Percentiles rank a stretch among this genome's conserved stretches.
These are phyloP conservation scores for Hemiprocne comata DNA, from an alignment of 2,113 vertebrate genomes.

Conservation along the genomic window DNA sequence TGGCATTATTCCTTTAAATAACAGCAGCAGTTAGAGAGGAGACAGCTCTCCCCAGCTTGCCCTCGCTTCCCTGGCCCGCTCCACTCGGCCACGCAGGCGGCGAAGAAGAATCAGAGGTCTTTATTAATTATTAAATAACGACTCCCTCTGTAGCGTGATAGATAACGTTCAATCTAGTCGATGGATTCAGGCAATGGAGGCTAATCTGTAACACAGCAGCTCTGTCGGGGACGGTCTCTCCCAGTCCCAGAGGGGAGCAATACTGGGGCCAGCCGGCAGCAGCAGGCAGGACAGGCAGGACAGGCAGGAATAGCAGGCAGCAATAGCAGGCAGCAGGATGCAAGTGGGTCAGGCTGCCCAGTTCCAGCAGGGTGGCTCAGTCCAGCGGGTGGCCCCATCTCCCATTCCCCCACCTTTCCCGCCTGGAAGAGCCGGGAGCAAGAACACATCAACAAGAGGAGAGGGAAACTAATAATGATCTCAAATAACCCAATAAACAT, in stretches of 20 bases:
- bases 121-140: conserved; percentile 87
- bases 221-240: neutral
- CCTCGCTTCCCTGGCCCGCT: conserved; percentile 48
- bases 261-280: neutral
- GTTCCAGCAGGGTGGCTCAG: rapidly evolving
- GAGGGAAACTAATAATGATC: conserved; percentile 67
- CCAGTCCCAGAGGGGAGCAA: neutral
- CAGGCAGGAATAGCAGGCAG: neutral
- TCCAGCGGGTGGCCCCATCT: neutral
- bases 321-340: rapidly evolving
- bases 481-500: conserved; percentile 72
- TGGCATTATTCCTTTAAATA: conserved; percentile 79
- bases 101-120: conserved; percentile 69
- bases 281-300: neutral
- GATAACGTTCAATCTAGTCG: conserved; percentile 69
- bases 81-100: conserved; percentile 35
- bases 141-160: conserved; percentile 70
- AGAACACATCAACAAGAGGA: conserved; percentile 59
- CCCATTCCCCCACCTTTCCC: neutral
- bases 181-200: conserved; percentile 41
- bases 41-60: conserved; percentile 65
- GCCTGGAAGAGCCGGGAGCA: conserved; percentile 21
- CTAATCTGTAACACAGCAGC: conserved; percentile 47
- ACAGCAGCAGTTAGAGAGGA: conserved; percentile 72
- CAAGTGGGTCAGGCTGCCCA: neutral